Base-by-base conservation (phyloP, 1,140 invertebrate genomes). In the Parasteatoda tepidariorum region DNA sequence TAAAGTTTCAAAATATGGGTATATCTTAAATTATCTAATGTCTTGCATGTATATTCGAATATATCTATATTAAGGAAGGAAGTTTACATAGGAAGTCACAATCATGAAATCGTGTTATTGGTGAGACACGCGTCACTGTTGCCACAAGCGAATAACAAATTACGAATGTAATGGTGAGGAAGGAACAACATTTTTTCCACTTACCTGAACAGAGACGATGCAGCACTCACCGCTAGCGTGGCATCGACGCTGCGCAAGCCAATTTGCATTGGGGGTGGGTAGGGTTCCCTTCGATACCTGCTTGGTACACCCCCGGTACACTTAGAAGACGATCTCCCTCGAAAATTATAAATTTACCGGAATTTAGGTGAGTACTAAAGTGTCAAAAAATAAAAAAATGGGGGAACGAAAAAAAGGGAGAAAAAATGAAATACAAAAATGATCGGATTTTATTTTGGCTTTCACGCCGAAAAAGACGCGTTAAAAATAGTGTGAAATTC, bases 241-340 rank as follows among this genome's bases (percentile, higher is more conserved):
- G 70, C 70, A 73, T 83, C 81, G 24, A 83, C 68, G 81, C 26
- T 66, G 34, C 81, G 33, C 68, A 83, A 34, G 81, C 81, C 81
- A 83, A 83, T 83, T 83, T 83, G 81, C 81, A 83, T 83, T n/a
- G 81, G 41, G 70, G 81, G 68, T 55, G 68, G 78, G 78, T 82
- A 67, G 28, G 31, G 18, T n/a, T 18, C 28, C 61, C 59, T 31
- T 59, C 38, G 31, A 28, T 38, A n/a, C 64, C 38, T 18, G 11
- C 61, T 30, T 11, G 26, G 24, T 30, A 30, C 24, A 7, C 41
- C 41, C 41, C 41, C 41, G n/a, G n/a, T 48, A 4, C 38, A 48
- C 38, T 18, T 13, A 9, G 38, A 48, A 48, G 18, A 48, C 11
- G n/a, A n/a, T 66, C 54, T 68, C 38, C 48, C 3, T 26, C 48